Conservation (phyloP, 2,797 vertebrate genomes). For the Sebastes nivosus region DNA sequence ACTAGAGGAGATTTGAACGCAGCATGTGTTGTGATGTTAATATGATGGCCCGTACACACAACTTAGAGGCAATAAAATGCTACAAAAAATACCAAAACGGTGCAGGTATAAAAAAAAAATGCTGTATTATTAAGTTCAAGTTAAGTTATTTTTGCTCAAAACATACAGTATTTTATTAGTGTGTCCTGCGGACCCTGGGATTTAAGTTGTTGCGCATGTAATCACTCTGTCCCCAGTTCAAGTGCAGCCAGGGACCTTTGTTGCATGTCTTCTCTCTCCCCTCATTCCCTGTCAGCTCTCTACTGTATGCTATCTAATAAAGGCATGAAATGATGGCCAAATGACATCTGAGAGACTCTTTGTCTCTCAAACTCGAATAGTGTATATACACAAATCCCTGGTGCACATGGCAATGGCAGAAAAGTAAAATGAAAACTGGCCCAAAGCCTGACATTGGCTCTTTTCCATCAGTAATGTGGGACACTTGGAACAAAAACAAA, state of each 20-base stretch:
- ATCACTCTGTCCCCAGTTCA: neutral
- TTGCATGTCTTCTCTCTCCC: neutral
- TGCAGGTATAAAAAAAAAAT: neutral
- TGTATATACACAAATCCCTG: conserved; percentile 12
- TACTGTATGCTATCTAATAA: neutral
- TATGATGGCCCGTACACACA: neutral
- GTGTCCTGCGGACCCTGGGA: neutral
- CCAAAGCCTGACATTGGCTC: conserved; percentile 54
- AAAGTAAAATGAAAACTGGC: conserved; percentile 49
- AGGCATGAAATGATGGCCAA: neutral
- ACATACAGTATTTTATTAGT: neutral
- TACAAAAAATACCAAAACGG: neutral
- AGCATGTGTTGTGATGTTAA: neutral
- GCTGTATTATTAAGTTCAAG: neutral
- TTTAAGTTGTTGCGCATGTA: neutral
- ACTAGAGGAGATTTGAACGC: neutral
- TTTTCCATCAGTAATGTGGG: conserved; percentile 66
- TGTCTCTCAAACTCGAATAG: neutral
- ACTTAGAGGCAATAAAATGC: neutral
- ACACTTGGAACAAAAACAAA: conserved; percentile 61
- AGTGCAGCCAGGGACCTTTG: neutral
- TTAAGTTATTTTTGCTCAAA: neutral
- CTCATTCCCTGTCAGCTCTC: neutral
- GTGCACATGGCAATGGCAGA: conserved; percentile 18
- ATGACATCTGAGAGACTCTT: neutral